These are phyloP conservation scores for Chrysotoxum bicinctum DNA, from an alignment of 2,888 invertebrate genomes.

Conservation along the genomic window DNA sequence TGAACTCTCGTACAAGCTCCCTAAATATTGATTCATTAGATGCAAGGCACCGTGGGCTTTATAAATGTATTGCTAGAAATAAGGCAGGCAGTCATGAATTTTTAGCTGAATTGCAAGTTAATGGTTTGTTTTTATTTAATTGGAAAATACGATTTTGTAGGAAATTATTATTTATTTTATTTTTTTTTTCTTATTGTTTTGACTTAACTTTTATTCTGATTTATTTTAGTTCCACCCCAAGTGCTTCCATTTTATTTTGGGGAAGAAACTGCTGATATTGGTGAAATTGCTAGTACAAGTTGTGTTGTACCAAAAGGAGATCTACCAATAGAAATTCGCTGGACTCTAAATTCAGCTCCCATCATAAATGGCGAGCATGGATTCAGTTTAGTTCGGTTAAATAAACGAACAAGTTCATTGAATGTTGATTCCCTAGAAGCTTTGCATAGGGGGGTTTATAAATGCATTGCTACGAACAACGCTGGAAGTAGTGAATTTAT, in stretches of 20 bases:
- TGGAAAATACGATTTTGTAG: background rate
- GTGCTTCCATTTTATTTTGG: constrained; percentile 77
- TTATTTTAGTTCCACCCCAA: constrained; percentile 76
- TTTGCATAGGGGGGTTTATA: constrained; percentile 84
- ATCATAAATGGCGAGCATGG: constrained; percentile 81
- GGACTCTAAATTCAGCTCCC: constrained; percentile 84
- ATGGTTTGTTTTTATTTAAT: constrained; percentile 82
- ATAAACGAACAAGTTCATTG: constrained; percentile 78
- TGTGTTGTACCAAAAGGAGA: constrained; percentile 86
- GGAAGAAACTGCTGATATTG: constrained; percentile 83
- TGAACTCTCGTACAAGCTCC: constrained; percentile 80
- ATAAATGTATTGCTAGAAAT: constrained; percentile 89
- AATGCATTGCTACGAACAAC: constrained; percentile 83
- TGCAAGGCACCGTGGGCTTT: constrained; percentile 88
- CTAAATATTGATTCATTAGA: constrained; percentile 85
- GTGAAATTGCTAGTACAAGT: constrained; percentile 86
- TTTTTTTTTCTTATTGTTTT: constrained; percentile 74
- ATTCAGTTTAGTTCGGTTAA: constrained; percentile 75
- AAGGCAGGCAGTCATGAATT: constrained; percentile 87
- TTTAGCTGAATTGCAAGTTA: constrained; percentile 84
- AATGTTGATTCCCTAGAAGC: constrained; percentile 83
- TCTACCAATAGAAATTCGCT: constrained; percentile 84
- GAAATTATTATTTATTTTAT: background rate
- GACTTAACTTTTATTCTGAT: constrained; percentile 27
- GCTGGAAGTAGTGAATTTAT: constrained; percentile 83